Evolutionary conservation across 2,113 vertebrate genomes (phyloP), one percentile per base, ranked within the genome.

Genomic region (Camarhynchus parvulus): DNA sequence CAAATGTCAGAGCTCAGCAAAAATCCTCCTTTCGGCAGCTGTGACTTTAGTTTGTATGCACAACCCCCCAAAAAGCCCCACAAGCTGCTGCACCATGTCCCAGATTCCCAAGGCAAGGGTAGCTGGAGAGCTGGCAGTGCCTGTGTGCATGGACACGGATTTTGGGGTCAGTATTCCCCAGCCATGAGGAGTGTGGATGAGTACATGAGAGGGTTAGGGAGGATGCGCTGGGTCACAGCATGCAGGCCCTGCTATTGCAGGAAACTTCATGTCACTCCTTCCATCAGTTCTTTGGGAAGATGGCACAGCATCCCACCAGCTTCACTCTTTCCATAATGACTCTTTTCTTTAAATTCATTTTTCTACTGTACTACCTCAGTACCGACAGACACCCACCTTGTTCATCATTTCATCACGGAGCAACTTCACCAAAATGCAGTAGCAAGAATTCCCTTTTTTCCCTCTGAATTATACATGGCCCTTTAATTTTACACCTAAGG

Each of bases 251-350:
- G 62, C 66, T 41, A 24, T 21, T 2, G 0, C 61, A 69, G 64
- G 42, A 78, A 76, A 63, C 2, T 3, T 67, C 61, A 17, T 1
- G 18, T 19, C 41, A 78, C 24, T 73, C 56, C 30, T 82, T 47
- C 44, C 61, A 81, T 33, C 37, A 44, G 0, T 63, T 50, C 47
- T 56, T 52, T 8, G 27, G 77, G 77, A 91, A 92, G 52, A 10
- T 2, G 0, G 23, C 6, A 33, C 0, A 0, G 64, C 28, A 33
- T 17, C 0, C 0, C 0, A 2, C 11, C 1, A 5, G 49, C 28
- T 66, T 63, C 0, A 3, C 23, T 69, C 31, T 69, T 92, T 42
- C 69, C 47, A 8, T 23, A 1, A 1, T 1, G 2, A n/a, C 7
- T 50, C 27, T 42, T n/a, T 7, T 0, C 10, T 30, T 28, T 35